These are phyloP conservation scores for Stratiomys singularior DNA, from an alignment of 2,888 invertebrate genomes.

Conservation along the genomic window DNA sequence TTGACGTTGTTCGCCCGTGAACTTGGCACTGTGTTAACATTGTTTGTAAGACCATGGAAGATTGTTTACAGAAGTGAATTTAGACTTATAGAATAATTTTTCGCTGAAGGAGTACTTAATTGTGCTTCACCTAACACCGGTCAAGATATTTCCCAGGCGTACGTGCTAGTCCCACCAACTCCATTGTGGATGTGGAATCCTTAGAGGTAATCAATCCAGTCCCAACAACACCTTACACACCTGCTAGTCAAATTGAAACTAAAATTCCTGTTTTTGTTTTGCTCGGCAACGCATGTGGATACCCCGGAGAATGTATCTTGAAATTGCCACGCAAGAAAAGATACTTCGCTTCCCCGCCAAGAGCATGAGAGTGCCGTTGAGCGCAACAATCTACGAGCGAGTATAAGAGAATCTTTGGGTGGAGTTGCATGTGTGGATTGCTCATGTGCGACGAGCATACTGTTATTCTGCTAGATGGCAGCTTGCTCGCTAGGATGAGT, in stretches of 20 bases:
- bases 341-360: background rate
- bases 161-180: no score
- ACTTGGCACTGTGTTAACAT: background rate
- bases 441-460: background rate
- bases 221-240: background rate
- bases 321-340: background rate
- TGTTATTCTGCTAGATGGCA: background rate
- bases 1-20: background rate
- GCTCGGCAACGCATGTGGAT: no score
- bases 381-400: background rate
- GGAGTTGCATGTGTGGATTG: background rate
- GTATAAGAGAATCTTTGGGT: conserved; percentile 2
- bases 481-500: background rate
- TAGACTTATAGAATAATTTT: no score
- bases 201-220: no score
- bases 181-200: no score
- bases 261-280: background rate
- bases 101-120: no score
- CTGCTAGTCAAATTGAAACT: background rate
- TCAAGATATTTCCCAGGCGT: no score
- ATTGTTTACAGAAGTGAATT: no score
- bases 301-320: no score
- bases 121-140: no score
- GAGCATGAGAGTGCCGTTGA: background rate
- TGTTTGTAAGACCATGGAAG: no score